Conservation (phyloP, 2,888 invertebrate species). For the Barypeithes pellucidus region DNA sequence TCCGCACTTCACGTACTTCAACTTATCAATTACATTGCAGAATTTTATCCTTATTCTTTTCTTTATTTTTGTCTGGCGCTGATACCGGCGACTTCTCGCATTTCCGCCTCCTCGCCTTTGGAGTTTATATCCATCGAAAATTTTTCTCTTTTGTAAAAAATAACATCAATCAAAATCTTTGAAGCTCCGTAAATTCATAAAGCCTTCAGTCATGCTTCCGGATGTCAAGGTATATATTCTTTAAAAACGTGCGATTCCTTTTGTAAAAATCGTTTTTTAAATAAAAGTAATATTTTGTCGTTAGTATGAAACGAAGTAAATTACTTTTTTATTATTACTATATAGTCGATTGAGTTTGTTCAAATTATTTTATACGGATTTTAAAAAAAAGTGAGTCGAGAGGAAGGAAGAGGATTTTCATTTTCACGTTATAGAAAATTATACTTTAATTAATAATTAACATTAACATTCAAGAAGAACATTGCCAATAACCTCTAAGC, state of each 20-base stretch:
- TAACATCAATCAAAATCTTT: conserved; percentile 51
- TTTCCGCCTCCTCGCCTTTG: conserved; percentile 48
- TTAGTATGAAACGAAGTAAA: too few relatives aligned
- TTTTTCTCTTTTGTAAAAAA: conserved; percentile 42
- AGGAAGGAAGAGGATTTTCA: too few relatives aligned
- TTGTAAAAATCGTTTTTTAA: background rate
- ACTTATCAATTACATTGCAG: conserved; percentile 45
- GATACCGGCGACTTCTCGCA: conserved; percentile 41
- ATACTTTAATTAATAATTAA: too few relatives aligned
- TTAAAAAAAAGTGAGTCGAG: too few relatives aligned
- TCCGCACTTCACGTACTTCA: conserved; percentile 32
- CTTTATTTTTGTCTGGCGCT: conserved; percentile 43
- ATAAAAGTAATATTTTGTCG: background rate
- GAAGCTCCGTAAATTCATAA: conserved; percentile 49
- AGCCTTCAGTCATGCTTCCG: conserved; percentile 44
- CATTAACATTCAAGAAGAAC: too few relatives aligned
- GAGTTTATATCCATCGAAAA: conserved; percentile 40
- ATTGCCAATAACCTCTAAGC: too few relatives aligned
- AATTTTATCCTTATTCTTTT: conserved; percentile 23
- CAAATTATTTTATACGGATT: too few relatives aligned
- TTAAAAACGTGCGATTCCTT: conserved; percentile 3
- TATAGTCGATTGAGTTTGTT: too few relatives aligned
- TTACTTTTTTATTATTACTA: too few relatives aligned
- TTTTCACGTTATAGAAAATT: too few relatives aligned
- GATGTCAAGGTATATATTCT: conserved; percentile 29